Percentiles rank a stretch among this genome's conserved stretches.
Conservation (phyloP, 2,797 vertebrate genomes). For the Chlorospingus semifuscus region DNA sequence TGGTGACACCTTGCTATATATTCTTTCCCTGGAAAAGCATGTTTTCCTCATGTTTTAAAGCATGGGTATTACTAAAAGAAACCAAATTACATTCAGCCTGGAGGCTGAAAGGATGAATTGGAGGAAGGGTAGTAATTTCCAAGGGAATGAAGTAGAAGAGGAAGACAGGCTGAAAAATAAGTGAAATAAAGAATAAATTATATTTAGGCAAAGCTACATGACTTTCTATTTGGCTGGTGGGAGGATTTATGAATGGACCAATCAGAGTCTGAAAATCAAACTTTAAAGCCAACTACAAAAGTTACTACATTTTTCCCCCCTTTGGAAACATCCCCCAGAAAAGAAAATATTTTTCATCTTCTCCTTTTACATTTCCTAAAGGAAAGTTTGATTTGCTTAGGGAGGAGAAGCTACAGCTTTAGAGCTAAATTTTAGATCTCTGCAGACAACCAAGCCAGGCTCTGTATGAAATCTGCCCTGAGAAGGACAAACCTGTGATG, state of each 20-base stretch:
- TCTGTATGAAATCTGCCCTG: background rate
- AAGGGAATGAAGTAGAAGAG: constrained; percentile 8
- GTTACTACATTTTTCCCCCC: background rate
- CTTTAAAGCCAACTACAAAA: constrained; percentile 9
- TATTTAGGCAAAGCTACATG: background rate
- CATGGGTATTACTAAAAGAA: background rate
- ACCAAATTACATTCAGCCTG: background rate
- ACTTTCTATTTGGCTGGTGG: background rate
- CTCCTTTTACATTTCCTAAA: constrained; percentile 1
- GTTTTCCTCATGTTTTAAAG: background rate
- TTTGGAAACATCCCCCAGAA: background rate
- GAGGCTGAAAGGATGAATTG: background rate
- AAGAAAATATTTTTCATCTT: constrained; percentile 33
- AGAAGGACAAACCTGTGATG: background rate
- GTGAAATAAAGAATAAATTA: background rate
- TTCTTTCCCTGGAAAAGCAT: background rate
- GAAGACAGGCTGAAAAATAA: background rate
- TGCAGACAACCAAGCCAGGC: background rate
- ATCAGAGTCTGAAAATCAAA: background rate
- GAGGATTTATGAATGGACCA: constrained; percentile 3
- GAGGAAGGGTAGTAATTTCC: constrained; percentile 24
- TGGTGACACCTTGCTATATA: background rate
- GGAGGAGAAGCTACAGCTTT: background rate
- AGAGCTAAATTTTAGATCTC: background rate
- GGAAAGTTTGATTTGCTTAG: constrained; percentile 21